Percentiles rank a stretch among this genome's conserved stretches.
phyloP scores from a whole-genome alignment of 2,797 vertebrate species.

The Macrochelys suwanniensis region DNA sequence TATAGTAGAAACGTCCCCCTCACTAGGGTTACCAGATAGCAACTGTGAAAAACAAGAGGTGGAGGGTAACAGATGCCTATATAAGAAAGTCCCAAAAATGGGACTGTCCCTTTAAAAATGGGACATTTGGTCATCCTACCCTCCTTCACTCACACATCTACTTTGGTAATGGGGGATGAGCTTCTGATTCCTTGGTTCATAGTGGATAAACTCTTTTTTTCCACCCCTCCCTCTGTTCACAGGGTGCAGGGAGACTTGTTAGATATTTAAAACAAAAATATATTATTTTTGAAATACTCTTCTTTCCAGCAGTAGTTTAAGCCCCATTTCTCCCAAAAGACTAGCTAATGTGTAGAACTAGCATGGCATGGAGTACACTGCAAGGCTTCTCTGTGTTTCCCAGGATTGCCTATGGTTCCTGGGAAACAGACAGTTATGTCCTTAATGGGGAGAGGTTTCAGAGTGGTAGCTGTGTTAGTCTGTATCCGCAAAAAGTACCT shows the following conservation, averaged over 20 bases:
- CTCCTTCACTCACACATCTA: neutral
- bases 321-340: neutral
- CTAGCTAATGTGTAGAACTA: neutral
- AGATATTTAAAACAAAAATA: neutral
- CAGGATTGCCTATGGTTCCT: neutral
- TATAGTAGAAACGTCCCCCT: neutral
- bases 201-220: neutral
- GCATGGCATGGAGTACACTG: neutral
- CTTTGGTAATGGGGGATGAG: neutral
- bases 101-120: too few species aligned
- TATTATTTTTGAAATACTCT: neutral
- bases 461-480: too few species aligned
- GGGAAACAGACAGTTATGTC: neutral
- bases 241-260: neutral
- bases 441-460: too few species aligned
- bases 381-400: rapidly evolving
- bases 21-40: too few species aligned
- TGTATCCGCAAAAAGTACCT: too few species aligned
- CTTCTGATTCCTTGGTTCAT: neutral
- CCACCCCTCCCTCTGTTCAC: too few species aligned
- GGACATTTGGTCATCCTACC: too few species aligned
- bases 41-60: too few species aligned
- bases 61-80: too few species aligned
- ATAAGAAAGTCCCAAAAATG: too few species aligned
- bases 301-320: neutral